Percentiles rank a stretch among this genome's conserved stretches.
phyloP scores from a whole-genome alignment of 2,888 invertebrate genomes.

The Alcis repandata region DNA sequence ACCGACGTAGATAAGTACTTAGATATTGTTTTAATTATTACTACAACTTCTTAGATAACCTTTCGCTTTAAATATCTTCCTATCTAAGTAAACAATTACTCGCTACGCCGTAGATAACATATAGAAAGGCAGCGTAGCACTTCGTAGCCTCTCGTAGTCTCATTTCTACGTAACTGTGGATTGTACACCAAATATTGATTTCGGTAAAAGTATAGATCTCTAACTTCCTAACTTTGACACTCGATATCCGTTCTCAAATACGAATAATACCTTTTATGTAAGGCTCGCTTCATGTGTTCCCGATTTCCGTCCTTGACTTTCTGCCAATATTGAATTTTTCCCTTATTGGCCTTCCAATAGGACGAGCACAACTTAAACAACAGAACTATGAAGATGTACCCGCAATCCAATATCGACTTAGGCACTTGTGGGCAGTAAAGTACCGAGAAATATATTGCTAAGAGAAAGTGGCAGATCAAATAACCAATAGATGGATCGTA shows the following conservation, averaged over 20 bases:
- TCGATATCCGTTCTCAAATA: neutral
- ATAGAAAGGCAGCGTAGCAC: neutral
- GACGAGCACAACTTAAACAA: slow-evolving; percentile 19
- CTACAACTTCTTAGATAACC: too few relatives aligned
- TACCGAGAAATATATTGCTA: slow-evolving; percentile 28
- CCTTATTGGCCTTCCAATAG: slow-evolving; percentile 4
- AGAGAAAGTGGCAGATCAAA: slow-evolving; percentile 4
- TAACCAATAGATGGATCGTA: too few relatives aligned
- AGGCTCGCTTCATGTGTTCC: neutral
- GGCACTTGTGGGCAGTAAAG: slow-evolving; percentile 26
- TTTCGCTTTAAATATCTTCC: neutral
- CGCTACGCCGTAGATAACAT: neutral
- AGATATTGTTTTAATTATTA: too few relatives aligned
- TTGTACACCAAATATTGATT: neutral
- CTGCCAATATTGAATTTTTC: slow-evolving; percentile 13
- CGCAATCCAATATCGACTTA: slow-evolving; percentile 27
- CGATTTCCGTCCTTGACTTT: slow-evolving; percentile 8
- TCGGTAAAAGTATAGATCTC: neutral
- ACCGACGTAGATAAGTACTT: too few relatives aligned
- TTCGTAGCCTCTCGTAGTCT: neutral
- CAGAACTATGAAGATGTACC: slow-evolving; percentile 15
- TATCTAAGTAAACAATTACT: neutral
- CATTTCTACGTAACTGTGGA: too few relatives aligned
- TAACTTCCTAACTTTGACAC: neutral
- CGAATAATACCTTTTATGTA: slow-evolving; percentile 3